Evolutionary conservation across 2,888 invertebrate genomes (phyloP), one percentile per base, ranked within the genome.

Genomic region (Apantesis nais): DNA sequence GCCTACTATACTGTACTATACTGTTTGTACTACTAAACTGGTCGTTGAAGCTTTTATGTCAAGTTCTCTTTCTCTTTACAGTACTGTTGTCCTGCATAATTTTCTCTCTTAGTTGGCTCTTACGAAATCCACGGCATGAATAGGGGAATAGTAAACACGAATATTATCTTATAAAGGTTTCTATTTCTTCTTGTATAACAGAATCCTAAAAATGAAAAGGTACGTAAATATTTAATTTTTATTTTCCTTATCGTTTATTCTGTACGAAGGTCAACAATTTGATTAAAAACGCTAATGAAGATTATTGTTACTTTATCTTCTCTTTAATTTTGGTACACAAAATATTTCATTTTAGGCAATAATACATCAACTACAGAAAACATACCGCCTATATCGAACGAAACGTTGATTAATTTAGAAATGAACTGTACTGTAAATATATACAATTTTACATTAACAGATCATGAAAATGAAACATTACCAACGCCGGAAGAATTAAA

Each of bases 281-380:
- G 1, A 44, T 44, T 44, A 44, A 22, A 48, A 48, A 22, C 22
- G 22, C 22, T 22, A 48, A 48, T 48, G 22, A 22, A 22, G 9
- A 48, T 48, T 48, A 22, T 22, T 48, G 48, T 48, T 9, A 22
- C 22, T 22, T 48, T 8, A 22, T 48, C 1, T 48, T 22, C 22
- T 48, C 4, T 22, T 48, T 4, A 44, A 48, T 22, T 48, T 48
- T 22, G 8, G 48, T 48, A 22, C 9, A 88, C 88, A 12, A 77
- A 86, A 9, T 87, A 88, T 29, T 92, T 93, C 78, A 60, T 90
- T 66, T 68, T 89, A 78, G 80, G 83, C 16, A 86, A 83, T 62
- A 78, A 81, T 75, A 82, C 78, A 16, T 14, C 66, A 39, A 48
- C 72, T 11, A 44, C 31, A 44, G 68, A 68, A n/a, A 63, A 55